Conservation (phyloP, 2,888 invertebrate species). For the Drepanosiphum platanoidis region DNA sequence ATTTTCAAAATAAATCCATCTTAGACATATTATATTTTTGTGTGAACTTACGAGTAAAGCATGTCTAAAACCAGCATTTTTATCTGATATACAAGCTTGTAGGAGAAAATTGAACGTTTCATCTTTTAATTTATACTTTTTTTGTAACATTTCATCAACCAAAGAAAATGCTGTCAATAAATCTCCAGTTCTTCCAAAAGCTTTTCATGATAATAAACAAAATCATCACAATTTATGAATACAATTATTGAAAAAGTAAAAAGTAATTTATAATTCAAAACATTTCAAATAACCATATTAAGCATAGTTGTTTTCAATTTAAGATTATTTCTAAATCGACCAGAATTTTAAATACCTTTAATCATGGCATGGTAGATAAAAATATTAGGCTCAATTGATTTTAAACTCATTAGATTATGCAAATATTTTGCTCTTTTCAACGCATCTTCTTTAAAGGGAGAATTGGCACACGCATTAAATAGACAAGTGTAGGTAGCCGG, state of each 20-base stretch:
- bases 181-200: constrained; percentile 86
- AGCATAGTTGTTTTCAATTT: neutral
- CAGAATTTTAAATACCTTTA: constrained; percentile 69
- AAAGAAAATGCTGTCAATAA: constrained; percentile 80
- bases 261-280: neutral
- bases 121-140: constrained; percentile 72
- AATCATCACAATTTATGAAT: constrained; percentile 20
- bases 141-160: constrained; percentile 84
- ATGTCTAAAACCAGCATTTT: constrained; percentile 82
- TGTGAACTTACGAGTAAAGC: constrained; percentile 72
- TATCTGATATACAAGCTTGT: constrained; percentile 84
- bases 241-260: neutral
- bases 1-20: too few relatives aligned
- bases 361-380: constrained; percentile 89
- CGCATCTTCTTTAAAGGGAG: constrained; percentile 76
- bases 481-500: constrained; percentile 84
- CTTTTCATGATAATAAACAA: constrained; percentile 68
- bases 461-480: constrained; percentile 88
- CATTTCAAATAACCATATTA: neutral
- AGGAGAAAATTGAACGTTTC: constrained; percentile 83
- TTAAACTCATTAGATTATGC: constrained; percentile 76
- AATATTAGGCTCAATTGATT: constrained; percentile 76
- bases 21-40: neutral
- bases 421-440: constrained; percentile 76
- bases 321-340: neutral